Conservation (phyloP, 2,113 vertebrate species). For the Galeopterus variegatus region DNA sequence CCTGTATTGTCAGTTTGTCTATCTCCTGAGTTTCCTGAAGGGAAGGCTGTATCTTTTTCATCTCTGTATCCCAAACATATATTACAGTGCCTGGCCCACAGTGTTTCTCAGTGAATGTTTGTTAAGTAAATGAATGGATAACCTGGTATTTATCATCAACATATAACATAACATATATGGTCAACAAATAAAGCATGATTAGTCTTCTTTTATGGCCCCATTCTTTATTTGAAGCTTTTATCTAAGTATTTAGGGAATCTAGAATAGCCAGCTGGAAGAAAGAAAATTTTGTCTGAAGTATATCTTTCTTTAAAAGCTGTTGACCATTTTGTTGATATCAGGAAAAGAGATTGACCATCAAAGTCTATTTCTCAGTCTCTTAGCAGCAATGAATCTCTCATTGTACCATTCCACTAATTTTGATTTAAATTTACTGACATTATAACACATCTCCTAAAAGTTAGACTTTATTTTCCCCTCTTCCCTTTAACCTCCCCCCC, state of each 20-base stretch:
- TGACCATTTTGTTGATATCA: conserved; percentile 28
- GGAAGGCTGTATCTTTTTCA: neutral
- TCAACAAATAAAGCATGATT: conserved; percentile 43
- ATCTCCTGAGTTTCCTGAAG: conserved; percentile 31
- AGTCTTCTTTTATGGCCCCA: neutral
- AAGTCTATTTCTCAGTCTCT: conserved; percentile 64
- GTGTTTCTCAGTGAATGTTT: neutral
- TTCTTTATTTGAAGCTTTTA: conserved; percentile 52
- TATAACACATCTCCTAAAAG: conserved; percentile 51
- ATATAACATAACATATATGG: neutral
- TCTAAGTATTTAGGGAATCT: conserved; percentile 27
- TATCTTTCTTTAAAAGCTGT: conserved; percentile 26
- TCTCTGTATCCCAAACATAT: neutral
- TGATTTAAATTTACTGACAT: conserved; percentile 65
- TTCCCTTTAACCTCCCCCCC: neutral
- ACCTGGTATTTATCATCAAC: conserved; percentile 7
- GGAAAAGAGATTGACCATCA: neutral
- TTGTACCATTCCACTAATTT: conserved; percentile 26
- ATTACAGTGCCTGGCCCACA: neutral
- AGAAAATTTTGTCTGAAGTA: neutral
- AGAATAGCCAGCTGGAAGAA: conserved; percentile 26
- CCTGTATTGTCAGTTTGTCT: neutral
- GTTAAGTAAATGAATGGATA: conserved; percentile 24
- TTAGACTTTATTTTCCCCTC: conserved; percentile 63
- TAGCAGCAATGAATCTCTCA: neutral